phyloP scores from a whole-genome alignment of 1,140 invertebrate genomes.

The Cherax destructor region DNA sequence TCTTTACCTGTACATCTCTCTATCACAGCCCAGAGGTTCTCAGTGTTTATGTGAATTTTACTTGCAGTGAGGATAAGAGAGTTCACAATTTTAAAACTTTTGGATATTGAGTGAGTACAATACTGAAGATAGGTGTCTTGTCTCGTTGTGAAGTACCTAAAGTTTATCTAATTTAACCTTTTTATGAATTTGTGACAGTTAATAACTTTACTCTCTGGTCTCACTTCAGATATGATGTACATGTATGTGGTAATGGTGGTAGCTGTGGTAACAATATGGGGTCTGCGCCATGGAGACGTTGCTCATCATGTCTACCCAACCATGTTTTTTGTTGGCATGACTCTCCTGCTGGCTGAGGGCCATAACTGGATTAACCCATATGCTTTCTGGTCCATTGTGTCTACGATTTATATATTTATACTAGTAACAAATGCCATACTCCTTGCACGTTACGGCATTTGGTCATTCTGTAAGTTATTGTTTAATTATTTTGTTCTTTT shows the following conservation, averaged over 20 bases:
- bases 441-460: conserved; percentile 34
- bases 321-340: background rate
- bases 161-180: no score
- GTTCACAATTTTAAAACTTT: no score
- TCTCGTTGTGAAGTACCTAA: no score
- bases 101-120: no score
- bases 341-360: conserved; percentile 35
- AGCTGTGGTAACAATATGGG: conserved; percentile 40
- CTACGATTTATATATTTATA: background rate
- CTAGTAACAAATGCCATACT: conserved; percentile 39
- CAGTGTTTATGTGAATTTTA: no score
- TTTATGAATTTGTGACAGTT: no score
- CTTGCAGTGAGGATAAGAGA: no score
- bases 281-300: conserved; percentile 44
- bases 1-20: no score
- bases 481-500: background rate
- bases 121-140: no score
- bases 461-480: conserved; percentile 58
- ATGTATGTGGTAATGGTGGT: conserved; percentile 55
- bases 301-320: conserved; percentile 52
- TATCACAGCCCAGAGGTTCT: no score
- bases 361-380: conserved; percentile 19
- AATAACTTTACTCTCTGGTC: background rate
- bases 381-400: conserved; percentile 22
- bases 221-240: conserved; percentile 56